These are phyloP conservation scores for Apteryx owenii DNA, from an alignment of 2,113 vertebrate species.

Conservation along the genomic window DNA sequence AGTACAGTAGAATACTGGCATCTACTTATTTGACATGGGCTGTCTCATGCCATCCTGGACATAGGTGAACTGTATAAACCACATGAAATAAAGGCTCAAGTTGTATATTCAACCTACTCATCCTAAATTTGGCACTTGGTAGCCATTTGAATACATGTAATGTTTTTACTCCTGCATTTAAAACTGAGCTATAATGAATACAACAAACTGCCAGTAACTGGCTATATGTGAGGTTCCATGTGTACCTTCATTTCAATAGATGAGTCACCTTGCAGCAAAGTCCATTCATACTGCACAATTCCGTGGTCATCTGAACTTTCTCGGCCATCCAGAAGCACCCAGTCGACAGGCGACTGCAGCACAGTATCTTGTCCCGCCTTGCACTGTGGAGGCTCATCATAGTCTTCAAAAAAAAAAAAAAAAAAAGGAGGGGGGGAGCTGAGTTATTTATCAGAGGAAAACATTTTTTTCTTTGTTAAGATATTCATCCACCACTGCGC, in stretches of 20 bases:
- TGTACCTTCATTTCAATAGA: slow-evolving; percentile 90
- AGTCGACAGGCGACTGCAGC: slow-evolving; percentile 90
- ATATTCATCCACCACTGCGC: neutral
- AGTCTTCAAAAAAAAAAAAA: slow-evolving; percentile 63
- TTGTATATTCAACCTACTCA: neutral
- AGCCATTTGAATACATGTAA: neutral
- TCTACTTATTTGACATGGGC: neutral
- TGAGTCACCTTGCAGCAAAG: slow-evolving; percentile 84
- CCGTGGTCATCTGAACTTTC: slow-evolving; percentile 90
- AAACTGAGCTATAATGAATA: neutral
- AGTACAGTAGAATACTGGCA: neutral
- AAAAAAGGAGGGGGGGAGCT: neutral
- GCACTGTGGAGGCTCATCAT: slow-evolving; percentile 87
- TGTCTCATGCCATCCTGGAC: neutral
- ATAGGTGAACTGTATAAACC: neutral
- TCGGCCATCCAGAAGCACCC: slow-evolving; percentile 90
- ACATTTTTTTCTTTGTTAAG: neutral
- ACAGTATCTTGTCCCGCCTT: slow-evolving; percentile 90
- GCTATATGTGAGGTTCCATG: neutral
- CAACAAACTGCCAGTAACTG: neutral
- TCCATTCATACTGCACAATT: slow-evolving; percentile 89
- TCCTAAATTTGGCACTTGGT: neutral
- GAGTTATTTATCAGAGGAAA: neutral
- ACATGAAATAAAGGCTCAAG: neutral
- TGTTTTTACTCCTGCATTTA: neutral